phyloP scores from a whole-genome alignment of 2,113 vertebrate genomes.

The Oenanthe melanoleuca region DNA sequence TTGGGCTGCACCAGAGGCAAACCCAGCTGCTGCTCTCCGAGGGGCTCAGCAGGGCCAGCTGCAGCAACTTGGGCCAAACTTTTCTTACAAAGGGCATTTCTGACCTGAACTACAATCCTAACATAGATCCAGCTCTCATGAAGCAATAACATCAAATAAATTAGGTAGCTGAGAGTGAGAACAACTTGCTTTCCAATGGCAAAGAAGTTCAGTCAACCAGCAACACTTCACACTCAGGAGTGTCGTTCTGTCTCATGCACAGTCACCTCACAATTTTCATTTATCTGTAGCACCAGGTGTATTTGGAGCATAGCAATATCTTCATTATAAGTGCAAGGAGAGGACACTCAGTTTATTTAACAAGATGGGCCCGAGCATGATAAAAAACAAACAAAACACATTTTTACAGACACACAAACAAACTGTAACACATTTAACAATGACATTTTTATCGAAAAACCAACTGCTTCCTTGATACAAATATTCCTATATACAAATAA shows the following conservation, averaged over 20 bases:
- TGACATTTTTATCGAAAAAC: background rate
- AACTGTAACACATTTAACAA: background rate
- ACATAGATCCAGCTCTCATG: rapidly evolving
- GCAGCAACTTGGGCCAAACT: background rate
- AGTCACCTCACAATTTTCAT: background rate
- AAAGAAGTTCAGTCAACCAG: background rate
- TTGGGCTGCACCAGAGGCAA: background rate
- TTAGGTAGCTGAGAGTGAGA: background rate
- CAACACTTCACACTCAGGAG: background rate
- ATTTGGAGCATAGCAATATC: background rate
- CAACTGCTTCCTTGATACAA: background rate
- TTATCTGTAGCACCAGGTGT: background rate
- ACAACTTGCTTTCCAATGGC: background rate
- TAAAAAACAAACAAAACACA: rapidly evolving
- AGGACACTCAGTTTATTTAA: background rate
- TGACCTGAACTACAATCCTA: background rate
- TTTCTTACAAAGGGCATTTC: background rate
- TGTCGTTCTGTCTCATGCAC: background rate
- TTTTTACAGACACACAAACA: background rate
- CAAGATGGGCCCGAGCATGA: background rate
- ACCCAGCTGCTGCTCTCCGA: background rate
- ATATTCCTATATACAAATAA: background rate
- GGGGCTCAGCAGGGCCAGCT: background rate
- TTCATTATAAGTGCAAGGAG: background rate
- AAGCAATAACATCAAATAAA: background rate